A percentile compares a stretch with the other conserved stretches of the same genome.
phyloP scores from a whole-genome alignment of 1,140 invertebrate species.

The Drosophila eugracilis region DNA sequence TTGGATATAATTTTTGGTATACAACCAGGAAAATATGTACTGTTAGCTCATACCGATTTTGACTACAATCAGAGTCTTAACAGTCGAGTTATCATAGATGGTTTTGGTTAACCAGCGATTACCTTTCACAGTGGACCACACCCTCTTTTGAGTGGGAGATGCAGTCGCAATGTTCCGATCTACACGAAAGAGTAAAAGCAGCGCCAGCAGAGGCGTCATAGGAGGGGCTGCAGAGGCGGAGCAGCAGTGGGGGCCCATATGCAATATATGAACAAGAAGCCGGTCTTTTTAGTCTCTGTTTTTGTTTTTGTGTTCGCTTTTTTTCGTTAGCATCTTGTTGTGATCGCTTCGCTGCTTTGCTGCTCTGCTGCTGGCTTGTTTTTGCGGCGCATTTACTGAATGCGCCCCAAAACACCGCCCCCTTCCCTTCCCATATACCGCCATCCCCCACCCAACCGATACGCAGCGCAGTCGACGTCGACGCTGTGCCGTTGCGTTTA shows the following conservation, averaged over 20 bases:
- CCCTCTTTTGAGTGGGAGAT: conserved; percentile 25
- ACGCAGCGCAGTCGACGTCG: conserved; percentile 13
- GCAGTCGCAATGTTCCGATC: background rate
- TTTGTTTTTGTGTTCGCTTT: conserved; percentile 34
- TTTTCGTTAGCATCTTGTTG: conserved; percentile 38
- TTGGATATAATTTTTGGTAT: background rate
- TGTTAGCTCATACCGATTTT: background rate
- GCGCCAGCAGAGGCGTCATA: conserved; percentile 13
- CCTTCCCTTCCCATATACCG: background rate
- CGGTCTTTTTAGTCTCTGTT: conserved; percentile 44
- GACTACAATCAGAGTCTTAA: background rate
- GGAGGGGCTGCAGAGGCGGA: background rate
- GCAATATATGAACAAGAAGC: conserved; percentile 23
- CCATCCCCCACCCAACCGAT: background rate
- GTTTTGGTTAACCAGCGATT: background rate
- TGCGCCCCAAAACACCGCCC: conserved; percentile 1
- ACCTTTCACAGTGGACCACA: conserved; percentile 19
- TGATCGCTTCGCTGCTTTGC: conserved; percentile 24
- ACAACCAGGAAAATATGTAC: background rate
- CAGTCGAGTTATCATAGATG: conserved; percentile 1
- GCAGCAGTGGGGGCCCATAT: conserved; percentile 7
- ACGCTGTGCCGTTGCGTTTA: conserved; percentile 57
- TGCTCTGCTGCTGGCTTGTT: conserved; percentile 52
- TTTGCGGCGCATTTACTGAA: conserved; percentile 50
- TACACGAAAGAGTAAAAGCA: conserved; percentile 17